phyloP scores from a whole-genome alignment of 2,113 vertebrate genomes.

The Microcebus jonahi region DNA sequence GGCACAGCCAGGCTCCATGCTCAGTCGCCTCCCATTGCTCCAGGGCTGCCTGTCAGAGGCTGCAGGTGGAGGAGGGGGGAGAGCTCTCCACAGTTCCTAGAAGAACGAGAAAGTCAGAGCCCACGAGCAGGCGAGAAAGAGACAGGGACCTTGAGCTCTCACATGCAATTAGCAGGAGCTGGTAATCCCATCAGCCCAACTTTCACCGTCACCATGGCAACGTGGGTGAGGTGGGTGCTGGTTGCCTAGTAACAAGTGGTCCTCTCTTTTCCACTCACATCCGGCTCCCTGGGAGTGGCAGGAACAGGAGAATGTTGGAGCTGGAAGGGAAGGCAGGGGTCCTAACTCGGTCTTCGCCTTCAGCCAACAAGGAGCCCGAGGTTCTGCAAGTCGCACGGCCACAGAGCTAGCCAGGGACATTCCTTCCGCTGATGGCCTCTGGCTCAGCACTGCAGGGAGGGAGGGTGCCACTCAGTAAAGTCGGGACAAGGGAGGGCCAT shows the following conservation, averaged over 20 bases:
- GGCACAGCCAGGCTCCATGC: conserved; percentile 5
- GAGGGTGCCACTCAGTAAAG: neutral
- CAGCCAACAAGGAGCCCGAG: neutral
- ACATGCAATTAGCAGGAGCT: conserved; percentile 74
- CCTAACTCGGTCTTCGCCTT: neutral
- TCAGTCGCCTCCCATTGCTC: conserved; percentile 3
- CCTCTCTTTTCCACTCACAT: conserved; percentile 69
- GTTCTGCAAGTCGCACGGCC: neutral
- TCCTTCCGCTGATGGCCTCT: neutral
- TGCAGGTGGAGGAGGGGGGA: conserved; percentile 18
- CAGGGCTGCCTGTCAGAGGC: neutral
- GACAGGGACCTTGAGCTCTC: conserved; percentile 71
- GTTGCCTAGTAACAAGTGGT: conserved; percentile 80
- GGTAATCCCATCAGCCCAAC: conserved; percentile 79
- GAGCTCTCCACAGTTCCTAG: neutral
- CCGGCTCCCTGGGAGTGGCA: conserved; percentile 58
- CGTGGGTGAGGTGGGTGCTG: conserved; percentile 75
- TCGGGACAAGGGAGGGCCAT: neutral
- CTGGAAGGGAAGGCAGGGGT: conserved; percentile 45
- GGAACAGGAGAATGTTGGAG: conserved; percentile 55
- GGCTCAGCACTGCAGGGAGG: neutral
- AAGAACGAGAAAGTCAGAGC: conserved; percentile 50
- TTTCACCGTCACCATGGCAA: conserved; percentile 78
- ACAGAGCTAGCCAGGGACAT: neutral
- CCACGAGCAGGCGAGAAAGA: conserved; percentile 55